These are phyloP conservation scores for Neosilurus mollespiculum DNA, from an alignment of 2,797 vertebrate genomes.

Conservation along the genomic window DNA sequence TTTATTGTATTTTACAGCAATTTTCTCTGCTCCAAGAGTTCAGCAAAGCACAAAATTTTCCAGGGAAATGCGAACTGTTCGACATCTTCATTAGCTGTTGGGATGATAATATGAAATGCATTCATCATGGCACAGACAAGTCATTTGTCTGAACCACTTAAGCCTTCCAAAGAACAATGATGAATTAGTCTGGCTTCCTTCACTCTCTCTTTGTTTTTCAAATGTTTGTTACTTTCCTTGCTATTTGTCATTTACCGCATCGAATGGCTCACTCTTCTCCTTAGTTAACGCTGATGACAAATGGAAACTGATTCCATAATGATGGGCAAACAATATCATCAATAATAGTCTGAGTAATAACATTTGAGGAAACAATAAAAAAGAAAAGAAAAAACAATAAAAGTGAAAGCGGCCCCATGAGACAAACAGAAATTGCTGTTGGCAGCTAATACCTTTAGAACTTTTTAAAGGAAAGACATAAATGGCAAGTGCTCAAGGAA, in stretches of 20 bases:
- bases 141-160: slow-evolving; percentile 1
- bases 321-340: not conserved
- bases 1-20: not conserved
- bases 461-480: not conserved
- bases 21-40: not conserved
- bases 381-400: not conserved
- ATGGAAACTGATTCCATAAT: slow-evolving; percentile 5
- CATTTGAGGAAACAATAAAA: not conserved
- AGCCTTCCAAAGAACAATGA: not conserved
- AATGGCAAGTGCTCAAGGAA: slow-evolving; percentile 18
- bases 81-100: slow-evolving; percentile 49
- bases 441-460: slow-evolving; percentile 15
- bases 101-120: not conserved
- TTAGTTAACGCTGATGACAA: not conserved
- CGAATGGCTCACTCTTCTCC: slow-evolving; percentile 5
- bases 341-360: not conserved
- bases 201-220: not conserved
- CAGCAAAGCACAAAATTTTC: too few species aligned
- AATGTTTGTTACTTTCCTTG: slow-evolving; percentile 25
- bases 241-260: slow-evolving; percentile 25
- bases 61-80: not conserved
- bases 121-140: not conserved
- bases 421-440: not conserved
- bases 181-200: slow-evolving; percentile 5
- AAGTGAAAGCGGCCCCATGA: not conserved